A percentile compares a stretch with the other conserved stretches of the same genome.
These are phyloP conservation scores for Pseudomugil gertrudae DNA, from an alignment of 2,797 vertebrate genomes.

Conservation along the genomic window DNA sequence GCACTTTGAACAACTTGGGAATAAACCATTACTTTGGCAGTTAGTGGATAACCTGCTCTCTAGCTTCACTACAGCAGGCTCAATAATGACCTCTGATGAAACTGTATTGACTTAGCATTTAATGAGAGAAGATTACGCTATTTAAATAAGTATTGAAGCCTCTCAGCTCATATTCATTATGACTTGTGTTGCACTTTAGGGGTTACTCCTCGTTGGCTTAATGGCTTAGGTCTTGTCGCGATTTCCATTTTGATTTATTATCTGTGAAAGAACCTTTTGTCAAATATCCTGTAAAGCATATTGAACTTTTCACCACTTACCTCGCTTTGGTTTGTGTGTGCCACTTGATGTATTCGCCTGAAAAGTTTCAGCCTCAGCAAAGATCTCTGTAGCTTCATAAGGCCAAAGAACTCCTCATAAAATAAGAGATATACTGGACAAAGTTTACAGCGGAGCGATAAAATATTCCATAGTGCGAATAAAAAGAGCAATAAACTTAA, in stretches of 20 bases:
- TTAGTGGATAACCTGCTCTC: not conserved
- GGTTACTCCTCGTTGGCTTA: not conserved
- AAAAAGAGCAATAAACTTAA: constrained; percentile 71
- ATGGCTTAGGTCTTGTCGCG: not conserved
- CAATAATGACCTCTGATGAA: not conserved
- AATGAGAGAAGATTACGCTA: not conserved
- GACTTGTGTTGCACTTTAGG: not conserved
- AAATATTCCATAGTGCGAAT: constrained; percentile 66
- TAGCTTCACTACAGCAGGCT: not conserved
- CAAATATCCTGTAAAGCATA: not conserved
- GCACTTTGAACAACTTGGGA: not conserved
- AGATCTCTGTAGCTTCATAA: constrained; percentile 61
- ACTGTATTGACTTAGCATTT: not conserved
- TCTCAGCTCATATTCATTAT: not conserved
- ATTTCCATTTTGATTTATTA: not conserved
- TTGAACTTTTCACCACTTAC: constrained; percentile 14
- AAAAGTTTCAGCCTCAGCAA: constrained; percentile 57
- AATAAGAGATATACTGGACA: constrained; percentile 65
- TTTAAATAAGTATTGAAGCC: not conserved
- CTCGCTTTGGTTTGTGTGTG: constrained; percentile 29
- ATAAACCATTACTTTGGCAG: not conserved
- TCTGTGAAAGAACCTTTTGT: not conserved
- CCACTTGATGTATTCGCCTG: constrained; percentile 63
- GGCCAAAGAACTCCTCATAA: constrained; percentile 62
- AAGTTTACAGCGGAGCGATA: constrained; percentile 64